Base-by-base conservation (phyloP, 2,797 vertebrate species). In the Gymnoscopelus microlampas region DNA sequence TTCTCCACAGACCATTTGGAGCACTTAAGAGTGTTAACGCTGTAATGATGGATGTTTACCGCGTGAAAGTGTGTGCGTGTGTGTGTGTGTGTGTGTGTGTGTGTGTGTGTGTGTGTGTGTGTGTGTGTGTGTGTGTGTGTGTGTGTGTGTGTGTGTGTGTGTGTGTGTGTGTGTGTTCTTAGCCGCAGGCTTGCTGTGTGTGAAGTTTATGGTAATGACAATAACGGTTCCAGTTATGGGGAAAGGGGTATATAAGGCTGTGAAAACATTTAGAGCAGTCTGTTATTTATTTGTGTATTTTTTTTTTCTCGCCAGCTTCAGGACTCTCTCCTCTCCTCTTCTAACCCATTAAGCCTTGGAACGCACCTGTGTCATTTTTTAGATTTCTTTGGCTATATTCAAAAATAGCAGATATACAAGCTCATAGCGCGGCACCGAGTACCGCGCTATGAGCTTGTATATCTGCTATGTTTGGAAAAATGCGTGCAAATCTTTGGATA, bases 21-120 rank as follows among this genome's bases (percentile, higher is more conserved):
- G 23, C 4, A 10, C 56, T 73, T 71, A 67, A 53, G 50, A 35
- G 60, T n/a, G 5, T 63, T 78, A 65, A 82, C 81, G 76, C 26
- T 68, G 51, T 61, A 19, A n/a, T 81, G 78, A 85, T 85, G 69
- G 61, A 86, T 74, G 72, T 24, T 69, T 44, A 15, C 56, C 5
- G 5, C 59, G 56, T 76, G 14, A 67, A 68, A 75, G 57, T 39
- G 3, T 44, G 39, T 5, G 44, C 4, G 15, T 61, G 64, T 76
- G 51, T 67, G 53, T 39, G 61, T 10, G 15, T 10, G 44, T 68
- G 13, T 79, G 76, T 74, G 32, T 76, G 53, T 51, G 63, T 39
- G 53, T 68, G 53, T 14, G 48, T 23, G 53, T 64, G 53, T 58
- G 44, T 71, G 29, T 44, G 7, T 58, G 23, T 58, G 19, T 49